Conservation (phyloP, 2,113 vertebrate species). For the Grus americana region DNA sequence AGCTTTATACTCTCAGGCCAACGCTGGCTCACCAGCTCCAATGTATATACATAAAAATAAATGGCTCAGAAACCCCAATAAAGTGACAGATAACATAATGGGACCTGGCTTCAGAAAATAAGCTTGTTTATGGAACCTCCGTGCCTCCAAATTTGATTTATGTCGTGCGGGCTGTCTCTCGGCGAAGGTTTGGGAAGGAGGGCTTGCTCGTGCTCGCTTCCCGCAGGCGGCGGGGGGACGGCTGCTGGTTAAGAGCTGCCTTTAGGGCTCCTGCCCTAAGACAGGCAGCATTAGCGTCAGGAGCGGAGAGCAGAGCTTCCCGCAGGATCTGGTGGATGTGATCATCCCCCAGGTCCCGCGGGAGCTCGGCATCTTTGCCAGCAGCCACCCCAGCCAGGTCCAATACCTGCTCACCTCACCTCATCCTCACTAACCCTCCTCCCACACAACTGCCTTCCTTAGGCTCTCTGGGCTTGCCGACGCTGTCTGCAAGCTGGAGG, state of each 20-base stretch:
- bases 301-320: not conserved
- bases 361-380: not conserved
- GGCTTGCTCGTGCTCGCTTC: rapidly evolving
- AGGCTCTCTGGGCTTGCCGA: not conserved
- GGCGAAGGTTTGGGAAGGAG: not conserved
- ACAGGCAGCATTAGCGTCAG: not conserved
- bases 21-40: constrained; percentile 35
- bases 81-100: constrained; percentile 66
- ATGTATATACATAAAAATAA: constrained; percentile 74
- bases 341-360: not conserved
- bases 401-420: not conserved
- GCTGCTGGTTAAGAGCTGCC: not conserved
- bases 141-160: constrained; percentile 38
- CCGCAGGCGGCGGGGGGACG: rapidly evolving
- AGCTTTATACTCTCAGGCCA: constrained; percentile 72
- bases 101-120: constrained; percentile 47
- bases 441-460: not conserved
- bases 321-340: rapidly evolving
- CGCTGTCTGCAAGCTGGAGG: not conserved
- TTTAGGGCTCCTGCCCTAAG: not conserved
- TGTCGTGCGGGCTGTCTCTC: rapidly evolving
- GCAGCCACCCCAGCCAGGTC: not conserved
- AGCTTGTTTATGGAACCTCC: constrained; percentile 59
- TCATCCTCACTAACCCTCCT: not conserved
- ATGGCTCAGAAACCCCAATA: constrained; percentile 69